These are phyloP conservation scores for Nymphalis c-album DNA, from an alignment of 2,888 invertebrate species.

Conservation along the genomic window DNA sequence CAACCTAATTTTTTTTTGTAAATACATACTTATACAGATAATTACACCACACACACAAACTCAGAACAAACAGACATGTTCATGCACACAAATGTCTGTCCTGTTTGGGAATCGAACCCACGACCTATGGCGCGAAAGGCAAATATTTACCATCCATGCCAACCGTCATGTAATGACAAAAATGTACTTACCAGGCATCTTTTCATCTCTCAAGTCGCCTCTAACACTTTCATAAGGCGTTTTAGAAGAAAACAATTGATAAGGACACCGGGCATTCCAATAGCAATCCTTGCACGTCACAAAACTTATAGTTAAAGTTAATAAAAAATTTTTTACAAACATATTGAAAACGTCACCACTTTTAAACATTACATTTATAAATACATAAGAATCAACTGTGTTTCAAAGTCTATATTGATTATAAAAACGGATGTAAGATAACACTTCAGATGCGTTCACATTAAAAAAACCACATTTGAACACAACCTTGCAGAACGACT, in stretches of 20 bases:
- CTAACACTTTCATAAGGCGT: constrained; percentile 66
- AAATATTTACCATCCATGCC: too few species aligned
- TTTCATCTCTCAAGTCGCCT: constrained; percentile 64
- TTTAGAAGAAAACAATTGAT: constrained; percentile 57
- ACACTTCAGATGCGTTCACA: constrained; percentile 13
- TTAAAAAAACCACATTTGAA: not conserved
- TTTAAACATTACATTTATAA: not conserved
- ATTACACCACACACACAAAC: too few species aligned
- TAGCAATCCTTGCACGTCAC: constrained; percentile 54
- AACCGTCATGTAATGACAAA: too few species aligned
- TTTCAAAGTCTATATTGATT: not conserved
- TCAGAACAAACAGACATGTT: too few species aligned
- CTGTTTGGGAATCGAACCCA: too few species aligned
- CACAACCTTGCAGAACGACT: not conserved
- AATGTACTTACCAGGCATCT: constrained; percentile 56
- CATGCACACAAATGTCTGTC: too few species aligned
- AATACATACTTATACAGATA: too few species aligned
- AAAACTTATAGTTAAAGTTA: constrained; percentile 27
- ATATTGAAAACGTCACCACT: constrained; percentile 5
- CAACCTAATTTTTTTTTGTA: too few species aligned
- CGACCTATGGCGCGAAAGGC: too few species aligned
- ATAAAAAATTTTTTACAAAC: constrained; percentile 10
- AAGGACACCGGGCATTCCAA: constrained; percentile 58
- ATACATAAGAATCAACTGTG: too few species aligned
- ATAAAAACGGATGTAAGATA: constrained; percentile 10